Evolutionary conservation across 2,888 invertebrate genomes (phyloP), one percentile per base, ranked within the genome.

Genomic region (Leptogaster cylindrica): DNA sequence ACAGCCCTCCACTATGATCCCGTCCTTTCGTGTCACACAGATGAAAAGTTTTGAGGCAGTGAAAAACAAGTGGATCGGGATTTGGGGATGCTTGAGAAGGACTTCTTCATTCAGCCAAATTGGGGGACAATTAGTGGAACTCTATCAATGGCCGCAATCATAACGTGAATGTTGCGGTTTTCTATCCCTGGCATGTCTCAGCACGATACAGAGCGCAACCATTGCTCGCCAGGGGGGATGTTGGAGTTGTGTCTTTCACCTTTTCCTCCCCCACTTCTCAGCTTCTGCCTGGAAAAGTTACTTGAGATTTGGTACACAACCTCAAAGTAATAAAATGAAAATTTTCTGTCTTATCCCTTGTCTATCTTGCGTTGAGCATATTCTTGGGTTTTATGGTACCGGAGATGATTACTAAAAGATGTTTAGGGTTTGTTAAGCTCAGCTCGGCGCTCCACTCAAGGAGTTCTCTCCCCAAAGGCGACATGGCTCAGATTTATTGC

Each of bases 321-420:
- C 41, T 61, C 44, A 44, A 44, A 61, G 61, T 44, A 61, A 61
- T 61, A 61, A 61, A 61, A 61, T 61, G 61, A 61, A 61, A 61
- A 61, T 61, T 61, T 61, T 44, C 58, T 16, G 44, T 44, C 61
- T 61, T 61, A 61, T 61, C 61, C 61, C 27, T 39, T 61, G 61
- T 61, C 61, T 61, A 61, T 61, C 61, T 61, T 20, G 12, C 7
- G 61, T 14, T 61, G 27, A 61, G 61, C 41, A 44, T 61, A 44
- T 61, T 61, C 61, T 20, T 6, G 61, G 61, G 44, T 61, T 61
- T 61, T 61, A 61, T 61, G 41, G 61, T 27, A 61, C 41, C 61
- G 44, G 39, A 61, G 61, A 44, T 61, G 61, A 61, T 61, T 61
- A 61, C 61, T 61, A 44, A 61, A 61, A 61, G 61, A 61, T 61